Base-by-base conservation (phyloP, 2,113 vertebrate genomes). In the Rostratula benghalensis region DNA sequence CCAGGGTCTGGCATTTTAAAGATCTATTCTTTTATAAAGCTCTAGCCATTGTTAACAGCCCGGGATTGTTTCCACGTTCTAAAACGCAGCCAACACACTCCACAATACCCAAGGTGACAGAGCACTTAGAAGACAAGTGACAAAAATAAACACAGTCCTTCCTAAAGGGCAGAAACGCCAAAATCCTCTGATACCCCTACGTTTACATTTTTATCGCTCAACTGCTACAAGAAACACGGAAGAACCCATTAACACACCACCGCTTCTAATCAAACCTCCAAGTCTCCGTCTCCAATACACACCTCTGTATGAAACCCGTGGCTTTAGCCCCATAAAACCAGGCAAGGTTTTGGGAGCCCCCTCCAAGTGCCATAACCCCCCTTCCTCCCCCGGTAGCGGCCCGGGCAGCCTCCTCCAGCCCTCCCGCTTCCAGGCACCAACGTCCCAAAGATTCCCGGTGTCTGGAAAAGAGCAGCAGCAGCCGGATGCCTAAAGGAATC, bases 361-460 rank as follows among this genome's bases (percentile, higher is more conserved):
- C 5, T 1, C 43, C 7, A 5, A 5, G 69, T 5, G 51, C 61
- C 2, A 9, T 6, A 59, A 31, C 68, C 21, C 5, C 5, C 90
- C 60, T 15, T 7, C 63, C 25, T 24, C 30, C 53, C 13, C 31
- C 39, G 6, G 3, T 3, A 65, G 10, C 24, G 33, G 53, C 48
- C 83, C 3, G 35, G 24, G 35, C 43, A 21, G 30, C 8, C 43
- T 25, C 31, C 63, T 78, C 54, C 0, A 10, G 59, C 54, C 6
- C 79, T 48, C 25, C 9, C 69, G 1, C 21, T 8, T 14, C 8
- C 61, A 0, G 15, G 3, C 50, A 3, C 9, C 2, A n/a, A 53
- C 2, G 9, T 8, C 1, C 10, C 13, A 11, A 24, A 10, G 0
- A 14, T 13, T 31, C 14, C 4, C 80, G 19, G n/a, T 15, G n/a